These are phyloP conservation scores for Cavia porcellus DNA, from an alignment of 2,113 vertebrate genomes.

Conservation along the genomic window DNA sequence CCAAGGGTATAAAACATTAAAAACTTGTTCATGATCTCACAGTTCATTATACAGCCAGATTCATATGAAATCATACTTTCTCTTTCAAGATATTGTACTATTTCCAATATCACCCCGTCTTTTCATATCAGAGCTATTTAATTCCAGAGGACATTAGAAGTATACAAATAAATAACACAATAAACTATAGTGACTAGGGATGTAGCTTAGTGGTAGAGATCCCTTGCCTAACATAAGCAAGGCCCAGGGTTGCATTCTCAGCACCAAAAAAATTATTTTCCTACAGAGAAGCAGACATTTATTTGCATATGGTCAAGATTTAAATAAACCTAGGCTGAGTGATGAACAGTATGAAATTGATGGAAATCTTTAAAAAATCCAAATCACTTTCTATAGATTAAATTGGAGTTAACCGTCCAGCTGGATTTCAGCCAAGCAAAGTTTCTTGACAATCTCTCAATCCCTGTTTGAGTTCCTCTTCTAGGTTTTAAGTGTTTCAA, in stretches of 20 bases:
- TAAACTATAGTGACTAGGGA: not conserved
- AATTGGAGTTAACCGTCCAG: not conserved
- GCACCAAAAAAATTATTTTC: not conserved
- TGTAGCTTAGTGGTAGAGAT: not conserved
- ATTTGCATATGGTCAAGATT: conserved; percentile 35
- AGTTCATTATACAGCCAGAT: not conserved
- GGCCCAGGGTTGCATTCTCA: not conserved
- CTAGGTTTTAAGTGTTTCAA: not conserved
- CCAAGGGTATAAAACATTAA: not conserved
- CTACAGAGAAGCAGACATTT: not conserved
- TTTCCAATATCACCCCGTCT: not conserved
- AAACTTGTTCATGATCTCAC: not conserved
- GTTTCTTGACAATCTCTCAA: conserved; percentile 9
- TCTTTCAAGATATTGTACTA: not conserved
- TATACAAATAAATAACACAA: not conserved
- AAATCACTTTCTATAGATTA: conserved; percentile 24
- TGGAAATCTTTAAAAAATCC: conserved; percentile 12
- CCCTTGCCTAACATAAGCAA: not conserved
- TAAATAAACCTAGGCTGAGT: conserved; percentile 10
- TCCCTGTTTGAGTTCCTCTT: not conserved
- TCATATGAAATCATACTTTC: not conserved
- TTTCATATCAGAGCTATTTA: not conserved
- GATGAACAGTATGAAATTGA: not conserved
- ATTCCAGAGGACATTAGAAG: not conserved
- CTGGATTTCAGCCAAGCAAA: not conserved